Percentiles rank a stretch among this genome's conserved stretches.
These are phyloP conservation scores for Drosophila subquinaria DNA, from an alignment of 2,888 invertebrate species.

Conservation along the genomic window DNA sequence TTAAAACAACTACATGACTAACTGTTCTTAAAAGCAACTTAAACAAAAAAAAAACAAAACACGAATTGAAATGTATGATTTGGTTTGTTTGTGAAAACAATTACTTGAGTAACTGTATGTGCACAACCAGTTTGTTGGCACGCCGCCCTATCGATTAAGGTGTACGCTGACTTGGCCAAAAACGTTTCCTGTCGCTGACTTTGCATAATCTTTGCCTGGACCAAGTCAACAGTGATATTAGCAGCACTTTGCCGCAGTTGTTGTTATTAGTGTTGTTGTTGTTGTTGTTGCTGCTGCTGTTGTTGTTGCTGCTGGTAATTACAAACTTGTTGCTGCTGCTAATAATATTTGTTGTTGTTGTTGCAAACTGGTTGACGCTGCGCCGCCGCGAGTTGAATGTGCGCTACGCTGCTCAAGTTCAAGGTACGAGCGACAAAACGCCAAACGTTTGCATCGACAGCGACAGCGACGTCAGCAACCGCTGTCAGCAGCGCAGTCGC, in stretches of 20 bases:
- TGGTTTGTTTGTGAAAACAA: background rate
- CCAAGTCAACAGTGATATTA: constrained; percentile 18
- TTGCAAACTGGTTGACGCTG: constrained; percentile 72
- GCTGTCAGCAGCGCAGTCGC: constrained; percentile 5
- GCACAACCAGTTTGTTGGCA: constrained; percentile 45
- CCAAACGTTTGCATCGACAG: background rate
- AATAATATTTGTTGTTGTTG: constrained; percentile 45
- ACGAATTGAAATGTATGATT: background rate
- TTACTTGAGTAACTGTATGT: background rate
- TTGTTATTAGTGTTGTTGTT: constrained; percentile 23
- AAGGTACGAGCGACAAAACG: constrained; percentile 65
- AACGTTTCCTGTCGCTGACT: constrained; percentile 67
- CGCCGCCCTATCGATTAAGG: constrained; percentile 34
- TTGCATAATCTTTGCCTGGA: constrained; percentile 70
- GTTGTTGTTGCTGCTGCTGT: constrained; percentile 51
- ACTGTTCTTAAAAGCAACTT: background rate
- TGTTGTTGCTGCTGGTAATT: constrained; percentile 69
- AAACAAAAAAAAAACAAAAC: background rate
- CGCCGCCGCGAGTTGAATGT: constrained; percentile 45
- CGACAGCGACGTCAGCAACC: constrained; percentile 10
- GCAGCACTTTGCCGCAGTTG: constrained; percentile 7
- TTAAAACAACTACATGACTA: background rate
- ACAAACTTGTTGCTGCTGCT: constrained; percentile 66
- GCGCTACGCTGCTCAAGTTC: constrained; percentile 64
- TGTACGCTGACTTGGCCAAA: constrained; percentile 28